These are phyloP conservation scores for Plemyria rubiginata DNA, from an alignment of 2,888 invertebrate genomes.

Conservation along the genomic window DNA sequence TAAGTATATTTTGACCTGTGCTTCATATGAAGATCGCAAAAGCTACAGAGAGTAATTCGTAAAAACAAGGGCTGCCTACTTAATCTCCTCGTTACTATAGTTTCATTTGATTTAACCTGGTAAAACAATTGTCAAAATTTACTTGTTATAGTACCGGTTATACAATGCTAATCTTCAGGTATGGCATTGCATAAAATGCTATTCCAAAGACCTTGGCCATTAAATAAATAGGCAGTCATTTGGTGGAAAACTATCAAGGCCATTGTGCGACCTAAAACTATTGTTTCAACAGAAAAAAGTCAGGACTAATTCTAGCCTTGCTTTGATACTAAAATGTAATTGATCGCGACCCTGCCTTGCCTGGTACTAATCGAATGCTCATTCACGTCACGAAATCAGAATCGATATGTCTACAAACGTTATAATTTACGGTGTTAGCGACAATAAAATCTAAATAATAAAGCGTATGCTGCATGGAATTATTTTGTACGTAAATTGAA, in stretches of 20 bases:
- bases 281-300: constrained; percentile 13
- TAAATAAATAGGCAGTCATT: constrained; percentile 4
- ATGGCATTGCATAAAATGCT: constrained; percentile 6
- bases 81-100: too few species aligned
- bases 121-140: not conserved
- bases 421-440: not conserved
- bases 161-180: not conserved
- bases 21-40: not conserved
- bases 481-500: not conserved
- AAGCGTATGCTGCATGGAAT: not conserved
- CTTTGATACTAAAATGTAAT: constrained; percentile 17
- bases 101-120: too few species aligned
- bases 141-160: not conserved
- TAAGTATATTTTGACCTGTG: not conserved
- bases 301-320: constrained; percentile 17
- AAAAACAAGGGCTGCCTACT: too few species aligned
- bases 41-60: too few species aligned
- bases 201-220: constrained; percentile 15
- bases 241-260: constrained; percentile 8
- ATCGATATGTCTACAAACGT: constrained; percentile 12
- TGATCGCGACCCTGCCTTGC: constrained; percentile 10
- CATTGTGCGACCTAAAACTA: constrained; percentile 12
- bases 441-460: not conserved
- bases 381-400: constrained; percentile 21
- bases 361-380: constrained; percentile 17